Evolutionary conservation across 2,113 vertebrate species (phyloP).

Genomic region (Mirounga angustirostris): DNA sequence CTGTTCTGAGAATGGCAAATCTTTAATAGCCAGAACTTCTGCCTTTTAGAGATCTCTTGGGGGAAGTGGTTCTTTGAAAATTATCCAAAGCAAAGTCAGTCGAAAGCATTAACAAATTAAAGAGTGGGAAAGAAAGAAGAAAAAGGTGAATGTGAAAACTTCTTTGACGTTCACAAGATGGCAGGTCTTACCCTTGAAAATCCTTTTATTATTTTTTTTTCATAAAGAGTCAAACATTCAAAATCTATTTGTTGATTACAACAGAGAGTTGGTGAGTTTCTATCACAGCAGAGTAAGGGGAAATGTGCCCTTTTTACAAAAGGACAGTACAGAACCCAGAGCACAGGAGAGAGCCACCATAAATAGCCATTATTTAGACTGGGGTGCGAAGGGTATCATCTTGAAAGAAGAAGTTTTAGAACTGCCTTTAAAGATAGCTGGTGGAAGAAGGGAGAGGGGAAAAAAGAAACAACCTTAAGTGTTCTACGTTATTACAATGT

Average conservation of each 20-base stretch:
- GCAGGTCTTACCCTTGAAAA: conserved; percentile 86
- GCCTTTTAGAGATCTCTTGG: conserved; percentile 86
- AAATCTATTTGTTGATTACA: conserved; percentile 77
- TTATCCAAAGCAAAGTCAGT: conserved; percentile 90
- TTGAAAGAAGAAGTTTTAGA: conserved; percentile 14
- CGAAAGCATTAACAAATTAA: conserved; percentile 89
- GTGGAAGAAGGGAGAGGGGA: background rate
- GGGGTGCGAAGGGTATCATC: rapidly evolving
- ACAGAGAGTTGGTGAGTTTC: conserved; percentile 76
- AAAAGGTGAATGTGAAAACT: conserved; percentile 68
- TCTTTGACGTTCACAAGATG: conserved; percentile 86
- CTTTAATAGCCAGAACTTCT: conserved; percentile 89
- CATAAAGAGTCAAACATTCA: conserved; percentile 77
- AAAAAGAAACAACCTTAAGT: background rate
- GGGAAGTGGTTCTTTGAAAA: conserved; percentile 90
- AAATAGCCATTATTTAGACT: background rate
- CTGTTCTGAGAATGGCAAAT: conserved; percentile 87
- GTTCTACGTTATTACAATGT: background rate
- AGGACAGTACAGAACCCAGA: background rate
- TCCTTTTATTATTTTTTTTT: conserved; percentile 36
- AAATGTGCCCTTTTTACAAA: conserved; percentile 17
- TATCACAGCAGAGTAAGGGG: background rate
- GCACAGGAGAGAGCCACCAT: background rate
- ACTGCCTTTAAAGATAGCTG: background rate
- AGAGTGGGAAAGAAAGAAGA: conserved; percentile 75